A percentile compares a stretch with the other conserved stretches of the same genome.
Evolutionary conservation across 2,113 vertebrate genomes (phyloP).

Genomic region (Aptenodytes patagonicus): DNA sequence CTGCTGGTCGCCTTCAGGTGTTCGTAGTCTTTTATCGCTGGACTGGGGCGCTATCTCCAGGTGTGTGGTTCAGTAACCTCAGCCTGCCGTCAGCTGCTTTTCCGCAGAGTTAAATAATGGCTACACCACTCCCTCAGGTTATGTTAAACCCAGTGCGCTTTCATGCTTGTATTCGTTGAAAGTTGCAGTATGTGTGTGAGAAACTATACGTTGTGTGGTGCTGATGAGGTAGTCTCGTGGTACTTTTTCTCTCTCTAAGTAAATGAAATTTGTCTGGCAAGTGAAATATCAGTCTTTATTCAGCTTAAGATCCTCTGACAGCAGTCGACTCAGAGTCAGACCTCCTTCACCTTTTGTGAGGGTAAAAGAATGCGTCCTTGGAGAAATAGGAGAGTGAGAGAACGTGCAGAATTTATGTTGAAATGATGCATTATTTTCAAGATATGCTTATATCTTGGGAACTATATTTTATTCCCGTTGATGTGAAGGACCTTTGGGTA

Average conservation of each 20-base stretch:
- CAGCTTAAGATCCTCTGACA: background rate
- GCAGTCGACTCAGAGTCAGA: background rate
- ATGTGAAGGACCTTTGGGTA: background rate
- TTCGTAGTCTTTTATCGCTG: too few relatives aligned
- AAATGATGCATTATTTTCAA: background rate
- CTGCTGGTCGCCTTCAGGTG: too few relatives aligned
- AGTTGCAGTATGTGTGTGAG: background rate
- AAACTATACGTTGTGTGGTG: background rate
- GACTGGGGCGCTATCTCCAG: too few relatives aligned
- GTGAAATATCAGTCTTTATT: background rate
- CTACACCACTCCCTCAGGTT: background rate
- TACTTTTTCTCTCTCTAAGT: background rate
- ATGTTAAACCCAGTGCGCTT: rapidly evolving
- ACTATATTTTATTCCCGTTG: background rate
- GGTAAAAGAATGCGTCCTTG: background rate
- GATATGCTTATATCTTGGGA: background rate
- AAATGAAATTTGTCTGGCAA: background rate
- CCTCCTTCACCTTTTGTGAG: background rate
- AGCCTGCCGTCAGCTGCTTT: background rate
- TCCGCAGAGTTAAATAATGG: background rate
- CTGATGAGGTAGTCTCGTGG: background rate
- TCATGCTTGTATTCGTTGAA: rapidly evolving
- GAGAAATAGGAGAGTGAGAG: background rate
- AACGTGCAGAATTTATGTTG: background rate
- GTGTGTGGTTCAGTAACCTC: background rate